Evolutionary conservation across 2,888 invertebrate genomes (phyloP).

Genomic region (Cosmia pyralina): DNA sequence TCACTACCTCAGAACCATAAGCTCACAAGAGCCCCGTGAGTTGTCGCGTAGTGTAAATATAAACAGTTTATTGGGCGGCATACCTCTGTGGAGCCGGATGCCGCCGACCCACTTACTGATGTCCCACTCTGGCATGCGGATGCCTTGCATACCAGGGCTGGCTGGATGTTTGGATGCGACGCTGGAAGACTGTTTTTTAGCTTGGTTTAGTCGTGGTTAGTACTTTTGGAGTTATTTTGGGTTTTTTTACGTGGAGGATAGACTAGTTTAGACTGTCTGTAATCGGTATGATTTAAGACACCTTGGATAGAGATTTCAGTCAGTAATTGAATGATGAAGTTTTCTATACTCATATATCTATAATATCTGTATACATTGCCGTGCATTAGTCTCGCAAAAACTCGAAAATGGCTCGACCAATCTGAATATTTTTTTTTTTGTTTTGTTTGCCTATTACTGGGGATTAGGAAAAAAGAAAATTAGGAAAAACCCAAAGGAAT

Average conservation of each 20-base stretch:
- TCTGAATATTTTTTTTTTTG: no score
- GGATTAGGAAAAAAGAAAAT: no score
- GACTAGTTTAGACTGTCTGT: background rate
- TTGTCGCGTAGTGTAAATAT: slow-evolving; percentile 66
- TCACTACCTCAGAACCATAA: slow-evolving; percentile 12
- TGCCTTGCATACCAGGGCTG: slow-evolving; percentile 57
- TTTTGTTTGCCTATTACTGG: no score
- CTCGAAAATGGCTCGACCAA: no score
- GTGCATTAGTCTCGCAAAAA: no score
- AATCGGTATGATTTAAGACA: background rate
- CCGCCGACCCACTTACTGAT: slow-evolving; percentile 72
- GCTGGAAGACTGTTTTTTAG: slow-evolving; percentile 18
- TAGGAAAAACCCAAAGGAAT: no score
- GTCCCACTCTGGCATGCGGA: slow-evolving; percentile 56
- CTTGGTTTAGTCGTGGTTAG: background rate
- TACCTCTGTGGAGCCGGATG: slow-evolving; percentile 64
- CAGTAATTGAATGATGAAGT: background rate
- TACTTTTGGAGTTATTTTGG: background rate
- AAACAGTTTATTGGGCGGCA: slow-evolving; percentile 70
- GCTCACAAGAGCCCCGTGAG: slow-evolving; percentile 38
- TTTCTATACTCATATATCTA: no score
- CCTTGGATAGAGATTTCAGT: background rate
- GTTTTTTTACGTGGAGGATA: background rate
- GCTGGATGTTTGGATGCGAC: slow-evolving; percentile 23
- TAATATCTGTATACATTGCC: no score